Evolutionary conservation across 1,140 invertebrate species (phyloP).

Genomic region (Steinernema feltiae): DNA sequence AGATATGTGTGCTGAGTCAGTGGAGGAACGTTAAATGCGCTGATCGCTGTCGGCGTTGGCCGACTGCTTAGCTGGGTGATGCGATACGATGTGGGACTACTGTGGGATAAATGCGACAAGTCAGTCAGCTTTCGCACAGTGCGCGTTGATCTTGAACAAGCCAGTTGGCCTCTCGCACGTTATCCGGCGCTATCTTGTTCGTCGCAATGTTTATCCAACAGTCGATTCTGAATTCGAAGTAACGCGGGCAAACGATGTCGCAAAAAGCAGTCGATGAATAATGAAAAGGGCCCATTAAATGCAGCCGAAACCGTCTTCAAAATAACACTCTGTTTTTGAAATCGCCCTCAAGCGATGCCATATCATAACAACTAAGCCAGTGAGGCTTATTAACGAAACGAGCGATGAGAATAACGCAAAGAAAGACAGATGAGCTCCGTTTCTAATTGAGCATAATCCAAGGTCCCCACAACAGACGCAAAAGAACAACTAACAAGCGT

Average conservation of each 20-base stretch:
- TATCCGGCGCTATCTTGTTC: conserved; percentile 1
- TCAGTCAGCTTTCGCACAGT: background rate
- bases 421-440: background rate
- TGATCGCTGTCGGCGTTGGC: conserved; percentile 2
- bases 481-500: conserved; percentile 5
- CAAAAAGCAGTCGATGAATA: background rate
- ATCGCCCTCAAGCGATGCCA: background rate
- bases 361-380: background rate
- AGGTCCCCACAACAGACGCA: background rate
- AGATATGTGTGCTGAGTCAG: conserved; percentile 9
- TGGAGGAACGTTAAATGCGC: background rate
- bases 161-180: background rate
- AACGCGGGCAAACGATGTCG: background rate
- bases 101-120: background rate
- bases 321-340: background rate
- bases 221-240: background rate
- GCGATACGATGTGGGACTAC: background rate
- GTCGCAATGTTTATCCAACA: conserved; percentile 8
- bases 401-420: background rate
- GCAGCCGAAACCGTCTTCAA: background rate
- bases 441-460: background rate
- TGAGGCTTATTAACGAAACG: background rate
- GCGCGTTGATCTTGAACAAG: background rate
- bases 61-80: background rate
- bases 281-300: background rate